These are phyloP conservation scores for Gisinianus flammeolus DNA, from an alignment of 2,888 invertebrate species.

Conservation along the genomic window DNA sequence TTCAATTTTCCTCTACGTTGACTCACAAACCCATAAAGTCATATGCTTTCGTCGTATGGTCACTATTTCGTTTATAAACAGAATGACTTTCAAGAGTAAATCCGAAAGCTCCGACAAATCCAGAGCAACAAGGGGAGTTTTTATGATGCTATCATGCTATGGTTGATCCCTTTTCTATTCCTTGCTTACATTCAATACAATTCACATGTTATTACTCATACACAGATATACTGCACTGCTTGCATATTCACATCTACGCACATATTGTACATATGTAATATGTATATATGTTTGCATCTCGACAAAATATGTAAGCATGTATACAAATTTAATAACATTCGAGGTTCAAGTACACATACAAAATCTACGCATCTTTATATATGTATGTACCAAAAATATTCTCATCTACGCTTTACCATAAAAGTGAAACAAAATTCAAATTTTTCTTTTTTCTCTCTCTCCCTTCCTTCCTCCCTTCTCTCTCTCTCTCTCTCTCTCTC, in stretches of 20 bases:
- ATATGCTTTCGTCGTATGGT: too few relatives aligned
- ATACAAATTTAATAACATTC: background rate
- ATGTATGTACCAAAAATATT: background rate
- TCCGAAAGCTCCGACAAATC: conserved; percentile 30
- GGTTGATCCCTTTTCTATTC: conserved; percentile 23
- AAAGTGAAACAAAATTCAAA: conserved; percentile 5
- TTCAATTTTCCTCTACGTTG: conserved; percentile 58
- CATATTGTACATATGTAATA: background rate
- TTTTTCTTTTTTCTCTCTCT: background rate
- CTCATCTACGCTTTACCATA: conserved; percentile 13
- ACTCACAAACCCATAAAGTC: conserved; percentile 57
- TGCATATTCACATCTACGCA: background rate
- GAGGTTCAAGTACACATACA: background rate
- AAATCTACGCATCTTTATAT: background rate
- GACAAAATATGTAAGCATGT: too few relatives aligned
- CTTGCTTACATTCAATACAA: background rate
- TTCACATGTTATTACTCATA: background rate
- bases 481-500: background rate
- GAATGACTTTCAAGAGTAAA: conserved; percentile 25
- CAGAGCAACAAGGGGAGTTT: conserved; percentile 28
- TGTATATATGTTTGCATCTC: background rate
- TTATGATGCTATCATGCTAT: conserved; percentile 16
- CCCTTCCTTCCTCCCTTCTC: background rate
- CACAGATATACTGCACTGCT: background rate
- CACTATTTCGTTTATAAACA: conserved; percentile 41